Percentiles rank a stretch among this genome's conserved stretches.
Conservation (phyloP, 1,140 invertebrate species). For the Xylocopa sonorina region DNA sequence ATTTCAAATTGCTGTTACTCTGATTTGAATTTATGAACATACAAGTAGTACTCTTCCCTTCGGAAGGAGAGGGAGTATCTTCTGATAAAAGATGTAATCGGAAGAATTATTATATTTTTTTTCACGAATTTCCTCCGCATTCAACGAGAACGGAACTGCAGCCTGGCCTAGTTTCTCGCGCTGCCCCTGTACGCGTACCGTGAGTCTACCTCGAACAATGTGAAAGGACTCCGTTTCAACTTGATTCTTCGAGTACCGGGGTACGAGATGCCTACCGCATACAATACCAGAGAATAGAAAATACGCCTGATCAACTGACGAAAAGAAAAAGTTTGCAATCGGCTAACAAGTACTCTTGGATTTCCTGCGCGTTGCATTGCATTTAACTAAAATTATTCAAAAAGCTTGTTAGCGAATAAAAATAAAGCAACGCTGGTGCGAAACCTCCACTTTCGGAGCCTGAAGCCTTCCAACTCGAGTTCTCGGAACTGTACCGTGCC, state of each 20-base stretch:
- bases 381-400: too few relatives aligned
- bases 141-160: constrained; percentile 6
- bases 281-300: neutral
- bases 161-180: constrained; percentile 22
- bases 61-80: neutral
- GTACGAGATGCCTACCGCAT: neutral
- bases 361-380: too few relatives aligned
- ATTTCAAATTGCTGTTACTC: too few relatives aligned
- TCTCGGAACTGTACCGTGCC: neutral
- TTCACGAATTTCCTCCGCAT: constrained; percentile 24
- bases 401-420: too few relatives aligned
- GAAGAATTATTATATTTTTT: constrained; percentile 6
- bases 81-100: constrained; percentile 4
- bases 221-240: constrained; percentile 25
- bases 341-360: too few relatives aligned
- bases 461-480: neutral
- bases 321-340: too few relatives aligned
- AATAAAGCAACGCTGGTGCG: neutral
- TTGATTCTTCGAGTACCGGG: neutral
- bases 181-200: neutral
- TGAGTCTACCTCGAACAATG: constrained; percentile 20
- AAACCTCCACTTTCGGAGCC: neutral
- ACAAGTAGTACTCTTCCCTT: too few relatives aligned
- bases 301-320: neutral
- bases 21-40: too few relatives aligned